Conservation (phyloP, 2,888 invertebrate species). For the Gasteruption jaculator region DNA sequence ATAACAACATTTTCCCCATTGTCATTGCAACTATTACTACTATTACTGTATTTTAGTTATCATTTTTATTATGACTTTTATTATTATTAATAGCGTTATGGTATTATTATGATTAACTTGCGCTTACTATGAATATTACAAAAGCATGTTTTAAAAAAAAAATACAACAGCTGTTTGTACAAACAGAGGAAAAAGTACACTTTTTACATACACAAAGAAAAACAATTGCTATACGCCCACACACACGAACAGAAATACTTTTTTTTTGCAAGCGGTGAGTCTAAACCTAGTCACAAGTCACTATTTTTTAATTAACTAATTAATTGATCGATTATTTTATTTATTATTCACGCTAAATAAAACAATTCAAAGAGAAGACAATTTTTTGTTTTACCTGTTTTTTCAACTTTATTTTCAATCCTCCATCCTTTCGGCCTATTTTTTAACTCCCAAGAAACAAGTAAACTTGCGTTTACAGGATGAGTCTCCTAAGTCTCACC, state of each 20-base stretch:
- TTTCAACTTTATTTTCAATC: slow-evolving; percentile 9
- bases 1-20: slow-evolving; percentile 7
- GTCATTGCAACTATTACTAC: slow-evolving; percentile 24
- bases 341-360: slow-evolving; percentile 45
- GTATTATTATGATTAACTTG: slow-evolving; percentile 16
- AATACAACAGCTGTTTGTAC: too few species aligned
- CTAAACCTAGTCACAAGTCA: slow-evolving; percentile 52
- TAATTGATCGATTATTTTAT: slow-evolving; percentile 49
- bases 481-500: too few species aligned
- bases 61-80: slow-evolving; percentile 23
- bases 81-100: slow-evolving; percentile 19
- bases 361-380: slow-evolving; percentile 29
- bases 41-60: slow-evolving; percentile 27
- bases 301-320: slow-evolving; percentile 48
- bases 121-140: slow-evolving; percentile 24
- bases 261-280: slow-evolving; percentile 50
- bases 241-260: slow-evolving; percentile 31
- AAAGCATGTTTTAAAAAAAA: slow-evolving; percentile 20
- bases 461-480: too few species aligned
- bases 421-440: too few species aligned
- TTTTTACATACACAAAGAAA: too few species aligned
- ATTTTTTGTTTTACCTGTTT: slow-evolving; percentile 16
- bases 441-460: too few species aligned
- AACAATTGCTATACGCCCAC: too few species aligned
- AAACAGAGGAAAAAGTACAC: too few species aligned